Conservation (phyloP, 2,113 vertebrate genomes). For the Amphiprion percula region DNA sequence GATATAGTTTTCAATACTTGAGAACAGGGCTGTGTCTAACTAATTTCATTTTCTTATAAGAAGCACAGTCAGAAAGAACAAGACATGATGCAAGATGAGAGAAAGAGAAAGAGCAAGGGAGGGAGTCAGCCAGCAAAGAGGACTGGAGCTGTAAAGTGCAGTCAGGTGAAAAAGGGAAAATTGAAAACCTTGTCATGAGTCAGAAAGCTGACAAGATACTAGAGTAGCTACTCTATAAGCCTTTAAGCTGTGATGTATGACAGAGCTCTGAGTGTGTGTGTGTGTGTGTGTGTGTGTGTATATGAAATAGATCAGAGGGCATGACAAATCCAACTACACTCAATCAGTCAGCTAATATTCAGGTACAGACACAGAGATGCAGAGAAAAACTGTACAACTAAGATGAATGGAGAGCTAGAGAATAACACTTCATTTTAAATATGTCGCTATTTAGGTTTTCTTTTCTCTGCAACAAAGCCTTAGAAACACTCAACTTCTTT, state of each 20-base stretch:
- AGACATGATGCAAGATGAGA: slow-evolving; percentile 8
- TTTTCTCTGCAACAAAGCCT: not conserved
- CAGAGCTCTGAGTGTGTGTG: slow-evolving; percentile 15
- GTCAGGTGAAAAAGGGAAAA: slow-evolving; percentile 72
- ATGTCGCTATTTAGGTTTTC: not conserved
- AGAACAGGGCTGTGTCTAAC: slow-evolving; percentile 4
- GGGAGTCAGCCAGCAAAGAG: not conserved
- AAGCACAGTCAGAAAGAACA: slow-evolving; percentile 27
- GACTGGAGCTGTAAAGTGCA: slow-evolving; percentile 45
- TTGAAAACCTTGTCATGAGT: slow-evolving; percentile 68
- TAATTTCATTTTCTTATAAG: slow-evolving; percentile 49
- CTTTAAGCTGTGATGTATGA: slow-evolving; percentile 55
- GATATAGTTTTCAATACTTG: slow-evolving; percentile 25
- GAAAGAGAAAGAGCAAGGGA: not conserved
- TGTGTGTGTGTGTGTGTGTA: not conserved
- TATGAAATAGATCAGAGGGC: slow-evolving; percentile 33
- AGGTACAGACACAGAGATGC: not conserved
- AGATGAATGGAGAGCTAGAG: slow-evolving; percentile 4
- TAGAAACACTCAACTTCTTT: not conserved
- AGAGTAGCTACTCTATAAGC: slow-evolving; percentile 43
- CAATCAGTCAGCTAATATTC: slow-evolving; percentile 40
- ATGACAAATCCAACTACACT: slow-evolving; percentile 41
- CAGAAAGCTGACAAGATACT: slow-evolving; percentile 67
- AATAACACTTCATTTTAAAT: slow-evolving; percentile 10
- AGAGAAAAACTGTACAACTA: not conserved